phyloP scores from a whole-genome alignment of 2,888 invertebrate genomes.

The Chaitophorus viminalis region DNA sequence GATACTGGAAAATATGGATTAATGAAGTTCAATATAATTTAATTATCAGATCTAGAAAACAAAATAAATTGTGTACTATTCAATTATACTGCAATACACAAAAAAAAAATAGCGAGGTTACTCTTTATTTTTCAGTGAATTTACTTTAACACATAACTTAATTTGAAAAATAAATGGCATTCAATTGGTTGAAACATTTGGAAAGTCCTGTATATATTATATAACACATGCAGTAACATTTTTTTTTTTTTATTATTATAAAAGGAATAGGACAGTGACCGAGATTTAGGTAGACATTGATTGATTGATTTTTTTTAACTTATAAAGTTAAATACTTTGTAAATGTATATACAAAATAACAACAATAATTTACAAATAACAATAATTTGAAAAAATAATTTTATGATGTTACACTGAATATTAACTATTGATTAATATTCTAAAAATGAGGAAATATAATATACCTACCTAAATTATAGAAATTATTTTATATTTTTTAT shows the following conservation, averaged over 20 bases:
- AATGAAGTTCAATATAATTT: neutral
- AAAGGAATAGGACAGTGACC: conserved; percentile 20
- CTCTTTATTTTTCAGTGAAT: neutral
- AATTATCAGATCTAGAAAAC: neutral
- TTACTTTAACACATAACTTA: neutral
- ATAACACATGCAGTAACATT: conserved; percentile 1
- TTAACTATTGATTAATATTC: neutral
- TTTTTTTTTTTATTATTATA: conserved; percentile 28
- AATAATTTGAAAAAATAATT: conserved; percentile 11
- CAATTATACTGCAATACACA: neutral
- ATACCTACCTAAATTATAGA: conserved; percentile 35
- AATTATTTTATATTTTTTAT: conserved; percentile 46
- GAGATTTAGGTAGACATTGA: conserved; percentile 1
- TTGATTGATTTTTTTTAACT: conserved; percentile 32
- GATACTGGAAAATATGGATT: neutral
- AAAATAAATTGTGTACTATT: neutral
- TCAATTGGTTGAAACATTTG: neutral
- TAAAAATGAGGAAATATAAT: conserved; percentile 21
- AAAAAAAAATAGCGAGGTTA: neutral
- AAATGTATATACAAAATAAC: conserved; percentile 26
- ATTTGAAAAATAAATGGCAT: conserved; percentile 36
- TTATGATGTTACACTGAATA: conserved; percentile 15
- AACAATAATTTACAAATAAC: conserved; percentile 34
- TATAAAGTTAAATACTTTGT: conserved; percentile 14
- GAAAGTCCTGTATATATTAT: neutral